Percentiles rank a stretch among this genome's conserved stretches.
phyloP scores from a whole-genome alignment of 2,113 vertebrate genomes.

The Nannobrachium achirus region DNA sequence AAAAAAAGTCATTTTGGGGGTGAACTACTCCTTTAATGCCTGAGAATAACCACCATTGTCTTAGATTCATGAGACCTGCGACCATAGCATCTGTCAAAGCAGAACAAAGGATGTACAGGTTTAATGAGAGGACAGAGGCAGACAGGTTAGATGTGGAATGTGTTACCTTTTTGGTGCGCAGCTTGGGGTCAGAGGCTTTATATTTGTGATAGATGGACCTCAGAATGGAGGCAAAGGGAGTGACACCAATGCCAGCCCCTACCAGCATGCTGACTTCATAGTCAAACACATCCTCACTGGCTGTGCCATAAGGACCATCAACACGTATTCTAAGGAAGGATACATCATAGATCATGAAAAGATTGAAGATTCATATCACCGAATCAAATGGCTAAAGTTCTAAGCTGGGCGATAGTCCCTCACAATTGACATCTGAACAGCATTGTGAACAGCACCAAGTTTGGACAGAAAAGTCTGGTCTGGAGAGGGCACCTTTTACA shows the following conservation, averaged over 20 bases:
- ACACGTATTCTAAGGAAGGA: slow-evolving; percentile 82
- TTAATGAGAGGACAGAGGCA: slow-evolving; percentile 4
- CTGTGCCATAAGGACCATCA: slow-evolving; percentile 92
- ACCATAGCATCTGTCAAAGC: neutral
- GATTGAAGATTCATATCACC: too few relatives aligned
- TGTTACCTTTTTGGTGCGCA: slow-evolving; percentile 86
- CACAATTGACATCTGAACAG: neutral
- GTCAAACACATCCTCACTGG: slow-evolving; percentile 91
- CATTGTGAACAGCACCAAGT: neutral
- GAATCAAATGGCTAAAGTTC: neutral
- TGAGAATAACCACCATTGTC: neutral
- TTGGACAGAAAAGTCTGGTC: too few relatives aligned
- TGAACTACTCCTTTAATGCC: too few relatives aligned
- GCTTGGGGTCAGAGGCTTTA: slow-evolving; percentile 82
- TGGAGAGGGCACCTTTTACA: too few relatives aligned
- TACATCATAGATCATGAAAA: neutral
- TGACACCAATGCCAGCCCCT: slow-evolving; percentile 90
- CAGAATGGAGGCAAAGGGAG: slow-evolving; percentile 92
- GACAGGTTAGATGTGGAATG: neutral
- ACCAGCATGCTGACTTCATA: slow-evolving; percentile 93
- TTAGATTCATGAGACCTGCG: neutral
- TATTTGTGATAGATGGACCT: slow-evolving; percentile 95
- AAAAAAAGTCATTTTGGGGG: too few relatives aligned
- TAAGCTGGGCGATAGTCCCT: neutral
- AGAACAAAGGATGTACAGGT: neutral